Base-by-base conservation (phyloP, 2,888 invertebrate genomes). In the Nasonia oneida region DNA sequence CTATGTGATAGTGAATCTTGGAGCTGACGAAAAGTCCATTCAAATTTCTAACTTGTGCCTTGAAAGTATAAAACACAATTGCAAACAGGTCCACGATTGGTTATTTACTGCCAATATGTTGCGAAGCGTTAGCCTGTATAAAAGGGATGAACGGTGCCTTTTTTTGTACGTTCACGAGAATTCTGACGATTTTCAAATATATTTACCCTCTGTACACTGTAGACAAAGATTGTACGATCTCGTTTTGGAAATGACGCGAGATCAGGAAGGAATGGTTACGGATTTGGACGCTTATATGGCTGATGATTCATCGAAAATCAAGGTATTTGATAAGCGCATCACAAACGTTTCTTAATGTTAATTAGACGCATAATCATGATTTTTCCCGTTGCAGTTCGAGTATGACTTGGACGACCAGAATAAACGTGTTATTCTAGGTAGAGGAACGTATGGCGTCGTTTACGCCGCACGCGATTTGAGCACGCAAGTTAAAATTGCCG, bases 181-280 rank as follows among this genome's bases (percentile, higher is more conserved):
- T 93, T 99, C 99, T 0, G 99, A 99, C 91, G 99, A 99, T 94
- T 99, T 99, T 94, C 99, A 99, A 95, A 98, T 99, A 94, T 99
- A 97, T 94, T 97, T 99, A 90, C 98, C 99, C 1, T 99, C 99
- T 1, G 96, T 97, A 88, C 95, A 96, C 73, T 98, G 97, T 92
- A 95, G 97, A 86, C 96, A 97, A 92, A 95, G 96, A 86, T 96
- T 99, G 90, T 97, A 98, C 93, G 97, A 97, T 89, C 94, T 98
- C 73, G 95, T 99, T 81, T 94, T 97, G 37, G 97, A 98, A 93
- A 95, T 99, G 94, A 98, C 98, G 0, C 97, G 97, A 1, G 97
- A 98, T 92, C 97, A 98, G 92, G 97, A 97, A 91, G 95, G 95
- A 86, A 95, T 96, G 93, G 95, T 96, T 91, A 95, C 97, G 71